phyloP scores from a whole-genome alignment of 2,113 vertebrate species.

The Okapia johnstoni region DNA sequence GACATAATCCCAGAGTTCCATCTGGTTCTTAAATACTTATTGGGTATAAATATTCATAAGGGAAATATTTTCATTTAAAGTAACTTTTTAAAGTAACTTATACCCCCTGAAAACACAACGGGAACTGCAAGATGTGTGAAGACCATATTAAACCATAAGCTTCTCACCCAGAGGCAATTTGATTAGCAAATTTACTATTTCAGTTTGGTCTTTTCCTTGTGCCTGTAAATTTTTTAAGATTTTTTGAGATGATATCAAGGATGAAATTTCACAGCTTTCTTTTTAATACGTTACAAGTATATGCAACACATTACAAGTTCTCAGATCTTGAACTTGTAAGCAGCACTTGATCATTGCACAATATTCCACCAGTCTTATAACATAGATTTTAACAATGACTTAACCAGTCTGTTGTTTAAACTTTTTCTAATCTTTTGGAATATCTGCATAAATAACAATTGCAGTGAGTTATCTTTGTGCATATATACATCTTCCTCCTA shows the following conservation, averaged over 20 bases:
- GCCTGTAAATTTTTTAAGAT: neutral
- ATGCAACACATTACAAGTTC: neutral
- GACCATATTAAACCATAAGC: neutral
- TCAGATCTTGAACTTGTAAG: neutral
- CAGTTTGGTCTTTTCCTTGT: neutral
- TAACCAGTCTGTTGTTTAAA: neutral
- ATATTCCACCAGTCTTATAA: neutral
- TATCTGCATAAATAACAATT: neutral
- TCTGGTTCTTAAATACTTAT: neutral
- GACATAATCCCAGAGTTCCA: neutral
- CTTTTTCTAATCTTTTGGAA: slow-evolving; percentile 1
- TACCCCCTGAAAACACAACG: neutral
- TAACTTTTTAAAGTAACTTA: slow-evolving; percentile 5
- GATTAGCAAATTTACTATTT: neutral
- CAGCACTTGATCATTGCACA: neutral
- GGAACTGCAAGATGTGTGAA: neutral
- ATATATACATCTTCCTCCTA: neutral
- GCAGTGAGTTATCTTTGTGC: neutral
- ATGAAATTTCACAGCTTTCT: neutral
- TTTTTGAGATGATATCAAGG: neutral
- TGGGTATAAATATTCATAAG: neutral
- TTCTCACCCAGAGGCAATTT: neutral
- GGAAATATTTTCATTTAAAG: neutral
- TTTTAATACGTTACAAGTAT: neutral
- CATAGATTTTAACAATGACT: neutral